A percentile compares a stretch with the other conserved stretches of the same genome.
phyloP scores from a whole-genome alignment of 1,140 invertebrate species.

The Zaprionus taronus region DNA sequence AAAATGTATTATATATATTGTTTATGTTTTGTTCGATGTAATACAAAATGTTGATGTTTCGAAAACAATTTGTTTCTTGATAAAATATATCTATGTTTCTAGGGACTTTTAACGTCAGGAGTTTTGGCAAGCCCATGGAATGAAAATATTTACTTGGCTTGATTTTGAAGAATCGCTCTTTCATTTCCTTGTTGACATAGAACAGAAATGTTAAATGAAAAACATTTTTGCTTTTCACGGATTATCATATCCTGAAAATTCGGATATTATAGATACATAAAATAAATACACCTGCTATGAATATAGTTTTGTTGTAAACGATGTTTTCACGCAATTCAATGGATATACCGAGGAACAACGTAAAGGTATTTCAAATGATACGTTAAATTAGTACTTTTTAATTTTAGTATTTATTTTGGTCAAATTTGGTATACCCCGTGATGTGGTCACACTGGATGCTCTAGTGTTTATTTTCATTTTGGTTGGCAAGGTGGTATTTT shows the following conservation, averaged over 20 bases:
- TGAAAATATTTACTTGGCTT: neutral
- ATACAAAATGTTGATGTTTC: slow-evolving; percentile 61
- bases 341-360: neutral
- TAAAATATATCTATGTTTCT: neutral
- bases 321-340: neutral
- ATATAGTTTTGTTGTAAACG: neutral
- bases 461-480: slow-evolving; percentile 33
- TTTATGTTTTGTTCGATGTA: slow-evolving; percentile 61
- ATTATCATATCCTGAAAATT: neutral
- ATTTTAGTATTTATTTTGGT: slow-evolving; percentile 13
- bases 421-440: neutral
- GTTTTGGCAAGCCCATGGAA: neutral
- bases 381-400: slow-evolving; percentile 6
- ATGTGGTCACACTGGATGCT: neutral
- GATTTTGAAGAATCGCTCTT: too few species aligned
- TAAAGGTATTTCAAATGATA: neutral
- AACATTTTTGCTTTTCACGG: neutral
- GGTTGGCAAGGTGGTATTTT: slow-evolving; percentile 2
- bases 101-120: neutral
- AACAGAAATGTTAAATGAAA: neutral
- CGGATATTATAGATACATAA: neutral
- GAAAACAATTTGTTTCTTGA: slow-evolving; percentile 29
- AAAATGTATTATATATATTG: slow-evolving; percentile 50
- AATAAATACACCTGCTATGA: neutral
- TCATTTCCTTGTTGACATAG: neutral